Evolutionary conservation across 2,888 invertebrate species (phyloP).

Genomic region (Dorcus hopei): DNA sequence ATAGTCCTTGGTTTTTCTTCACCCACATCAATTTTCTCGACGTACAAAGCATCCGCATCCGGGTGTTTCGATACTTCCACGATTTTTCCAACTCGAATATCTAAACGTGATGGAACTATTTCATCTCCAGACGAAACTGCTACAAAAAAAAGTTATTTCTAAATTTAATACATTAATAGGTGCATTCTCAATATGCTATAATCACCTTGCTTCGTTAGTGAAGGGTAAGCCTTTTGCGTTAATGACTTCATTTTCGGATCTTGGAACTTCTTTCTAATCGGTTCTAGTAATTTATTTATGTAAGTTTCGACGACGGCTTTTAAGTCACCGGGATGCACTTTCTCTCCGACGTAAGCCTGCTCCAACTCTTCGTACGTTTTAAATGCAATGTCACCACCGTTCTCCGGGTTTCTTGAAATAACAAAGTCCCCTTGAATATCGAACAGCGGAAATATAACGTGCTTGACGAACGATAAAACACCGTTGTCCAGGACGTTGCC

Average conservation of each 20-base stretch:
- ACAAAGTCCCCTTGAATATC: slow-evolving; percentile 68
- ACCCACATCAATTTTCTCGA: slow-evolving; percentile 91
- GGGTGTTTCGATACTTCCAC: slow-evolving; percentile 82
- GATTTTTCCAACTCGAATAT: slow-evolving; percentile 85
- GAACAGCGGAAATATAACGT: slow-evolving; percentile 84
- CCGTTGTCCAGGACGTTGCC: slow-evolving; percentile 95
- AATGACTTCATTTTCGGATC: slow-evolving; percentile 76
- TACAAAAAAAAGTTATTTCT: slow-evolving; percentile 21
- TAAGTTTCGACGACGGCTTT: slow-evolving; percentile 80
- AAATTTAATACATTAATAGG: slow-evolving; percentile 3
- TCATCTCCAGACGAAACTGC: slow-evolving; percentile 55
- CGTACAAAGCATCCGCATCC: slow-evolving; percentile 87
- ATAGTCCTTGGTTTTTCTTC: slow-evolving; percentile 67
- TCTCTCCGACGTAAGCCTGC: slow-evolving; percentile 73
- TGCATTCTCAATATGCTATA: not conserved
- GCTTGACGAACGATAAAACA: slow-evolving; percentile 88
- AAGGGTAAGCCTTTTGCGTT: slow-evolving; percentile 80
- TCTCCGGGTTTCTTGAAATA: slow-evolving; percentile 66
- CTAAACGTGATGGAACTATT: slow-evolving; percentile 70
- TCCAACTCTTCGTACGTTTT: slow-evolving; percentile 74
- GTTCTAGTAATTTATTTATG: slow-evolving; percentile 83
- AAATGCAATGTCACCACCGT: slow-evolving; percentile 78
- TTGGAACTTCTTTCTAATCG: slow-evolving; percentile 83
- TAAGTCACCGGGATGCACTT: slow-evolving; percentile 91
- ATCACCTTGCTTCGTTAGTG: slow-evolving; percentile 60